phyloP scores from a whole-genome alignment of 2,797 vertebrate genomes.

The Rallus crepitans region DNA sequence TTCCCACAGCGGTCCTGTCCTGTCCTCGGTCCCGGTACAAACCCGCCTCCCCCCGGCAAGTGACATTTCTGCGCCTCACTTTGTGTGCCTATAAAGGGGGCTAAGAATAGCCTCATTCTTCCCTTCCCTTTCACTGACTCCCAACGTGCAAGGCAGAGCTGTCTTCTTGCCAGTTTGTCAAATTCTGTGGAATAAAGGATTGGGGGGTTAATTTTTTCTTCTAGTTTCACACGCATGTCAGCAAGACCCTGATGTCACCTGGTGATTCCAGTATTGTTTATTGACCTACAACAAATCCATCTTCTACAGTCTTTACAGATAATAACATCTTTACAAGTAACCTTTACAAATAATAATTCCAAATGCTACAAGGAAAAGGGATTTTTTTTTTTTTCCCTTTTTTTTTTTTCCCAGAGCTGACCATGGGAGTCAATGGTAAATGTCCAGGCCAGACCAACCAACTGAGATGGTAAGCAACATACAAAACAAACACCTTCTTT shows the following conservation, averaged over 20 bases:
- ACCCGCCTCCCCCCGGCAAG: not conserved
- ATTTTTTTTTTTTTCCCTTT: fast-evolving
- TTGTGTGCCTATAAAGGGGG: not conserved
- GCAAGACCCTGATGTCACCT: not conserved
- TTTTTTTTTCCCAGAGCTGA: fast-evolving
- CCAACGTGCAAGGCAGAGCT: not conserved
- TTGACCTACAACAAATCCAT: not conserved
- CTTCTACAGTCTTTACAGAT: not conserved
- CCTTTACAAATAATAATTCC: not conserved
- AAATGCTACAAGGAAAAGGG: not conserved
- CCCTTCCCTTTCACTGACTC: not conserved
- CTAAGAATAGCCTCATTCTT: constrained; percentile 26
- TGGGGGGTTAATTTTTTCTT: fast-evolving
- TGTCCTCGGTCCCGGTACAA: not conserved
- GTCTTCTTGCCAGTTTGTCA: not conserved
- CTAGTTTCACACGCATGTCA: not conserved
- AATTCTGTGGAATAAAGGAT: not conserved
- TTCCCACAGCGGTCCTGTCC: not conserved
- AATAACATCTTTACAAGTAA: not conserved
- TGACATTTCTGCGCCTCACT: constrained; percentile 4
- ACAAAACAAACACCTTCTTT: not conserved
- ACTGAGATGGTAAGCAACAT: not conserved
- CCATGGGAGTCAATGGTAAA: not conserved
- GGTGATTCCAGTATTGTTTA: not conserved
- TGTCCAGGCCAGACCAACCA: not conserved